Percentiles rank a stretch among this genome's conserved stretches.
Conservation (phyloP, 2,113 vertebrate species). For the Fukomys damarensis region DNA sequence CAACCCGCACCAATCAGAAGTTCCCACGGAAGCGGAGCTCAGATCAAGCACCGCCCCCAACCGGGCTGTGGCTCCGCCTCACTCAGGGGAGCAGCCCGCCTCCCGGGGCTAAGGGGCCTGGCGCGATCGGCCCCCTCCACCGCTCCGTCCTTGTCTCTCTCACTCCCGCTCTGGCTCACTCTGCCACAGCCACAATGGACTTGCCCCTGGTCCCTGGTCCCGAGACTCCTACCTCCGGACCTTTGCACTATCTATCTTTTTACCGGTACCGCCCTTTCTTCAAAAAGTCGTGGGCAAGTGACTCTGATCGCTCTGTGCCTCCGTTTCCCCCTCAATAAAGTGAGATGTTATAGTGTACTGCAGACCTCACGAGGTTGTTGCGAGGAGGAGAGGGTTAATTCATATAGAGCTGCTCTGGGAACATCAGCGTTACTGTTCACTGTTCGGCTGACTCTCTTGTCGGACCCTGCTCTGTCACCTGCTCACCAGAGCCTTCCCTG, state of each 20-base stretch:
- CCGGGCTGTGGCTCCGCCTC: background rate
- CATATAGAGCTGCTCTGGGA: background rate
- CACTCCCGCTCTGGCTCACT: background rate
- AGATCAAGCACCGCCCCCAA: accelerated
- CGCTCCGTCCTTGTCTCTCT: background rate
- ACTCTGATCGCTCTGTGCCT: background rate
- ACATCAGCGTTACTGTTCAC: accelerated
- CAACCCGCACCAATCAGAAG: background rate
- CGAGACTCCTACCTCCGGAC: background rate
- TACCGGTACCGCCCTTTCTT: background rate
- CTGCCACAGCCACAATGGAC: background rate
- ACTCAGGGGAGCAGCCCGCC: background rate
- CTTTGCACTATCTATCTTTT: background rate
- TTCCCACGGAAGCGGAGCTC: background rate
- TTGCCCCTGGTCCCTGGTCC: accelerated
- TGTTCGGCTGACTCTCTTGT: background rate
- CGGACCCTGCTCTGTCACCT: background rate
- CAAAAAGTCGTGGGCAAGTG: background rate
- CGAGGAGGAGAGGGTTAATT: background rate
- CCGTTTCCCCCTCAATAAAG: background rate
- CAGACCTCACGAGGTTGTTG: background rate
- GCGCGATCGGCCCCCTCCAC: background rate
- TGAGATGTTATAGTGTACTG: background rate
- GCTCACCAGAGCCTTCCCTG: background rate
- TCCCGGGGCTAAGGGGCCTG: background rate